These are phyloP conservation scores for Celastrina argiolus DNA, from an alignment of 2,888 invertebrate species.

Conservation along the genomic window DNA sequence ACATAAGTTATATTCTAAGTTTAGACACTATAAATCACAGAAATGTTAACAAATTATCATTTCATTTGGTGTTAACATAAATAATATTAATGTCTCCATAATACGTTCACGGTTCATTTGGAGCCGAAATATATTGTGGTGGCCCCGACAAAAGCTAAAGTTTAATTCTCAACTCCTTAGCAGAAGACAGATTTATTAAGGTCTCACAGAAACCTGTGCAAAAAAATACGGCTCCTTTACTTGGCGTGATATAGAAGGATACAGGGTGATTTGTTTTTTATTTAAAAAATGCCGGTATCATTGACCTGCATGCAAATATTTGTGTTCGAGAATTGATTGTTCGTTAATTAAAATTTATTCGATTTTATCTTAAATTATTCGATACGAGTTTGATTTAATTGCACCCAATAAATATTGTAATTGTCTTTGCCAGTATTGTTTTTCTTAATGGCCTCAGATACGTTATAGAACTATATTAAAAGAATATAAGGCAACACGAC, in stretches of 20 bases:
- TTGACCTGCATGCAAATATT: slow-evolving; percentile 14
- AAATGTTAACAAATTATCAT: slow-evolving; percentile 23
- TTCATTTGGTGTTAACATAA: slow-evolving; percentile 33
- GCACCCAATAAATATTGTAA: neutral
- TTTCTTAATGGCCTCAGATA: neutral
- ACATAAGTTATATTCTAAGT: neutral
- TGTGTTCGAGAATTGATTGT: slow-evolving; percentile 2
- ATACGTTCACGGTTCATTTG: slow-evolving; percentile 33
- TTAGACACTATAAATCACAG: slow-evolving; percentile 13
- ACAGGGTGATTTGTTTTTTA: slow-evolving; percentile 46
- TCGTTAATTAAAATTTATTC: slow-evolving; percentile 26
- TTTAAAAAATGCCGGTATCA: slow-evolving; percentile 17
- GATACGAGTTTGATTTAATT: slow-evolving; percentile 3
- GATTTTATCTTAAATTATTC: slow-evolving; percentile 26
- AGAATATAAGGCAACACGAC: neutral
- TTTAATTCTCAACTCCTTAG: slow-evolving; percentile 47
- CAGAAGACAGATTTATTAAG: slow-evolving; percentile 64
- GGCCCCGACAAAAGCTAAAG: slow-evolving; percentile 52
- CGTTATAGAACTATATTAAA: neutral
- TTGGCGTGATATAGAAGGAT: slow-evolving; percentile 33
- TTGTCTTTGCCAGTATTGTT: neutral
- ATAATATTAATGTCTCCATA: slow-evolving; percentile 33
- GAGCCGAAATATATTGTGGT: slow-evolving; percentile 39
- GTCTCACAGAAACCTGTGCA: slow-evolving; percentile 44
- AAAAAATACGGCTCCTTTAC: slow-evolving; percentile 48